These are phyloP conservation scores for Esox niger DNA, from an alignment of 2,113 vertebrate genomes.

Conservation along the genomic window DNA sequence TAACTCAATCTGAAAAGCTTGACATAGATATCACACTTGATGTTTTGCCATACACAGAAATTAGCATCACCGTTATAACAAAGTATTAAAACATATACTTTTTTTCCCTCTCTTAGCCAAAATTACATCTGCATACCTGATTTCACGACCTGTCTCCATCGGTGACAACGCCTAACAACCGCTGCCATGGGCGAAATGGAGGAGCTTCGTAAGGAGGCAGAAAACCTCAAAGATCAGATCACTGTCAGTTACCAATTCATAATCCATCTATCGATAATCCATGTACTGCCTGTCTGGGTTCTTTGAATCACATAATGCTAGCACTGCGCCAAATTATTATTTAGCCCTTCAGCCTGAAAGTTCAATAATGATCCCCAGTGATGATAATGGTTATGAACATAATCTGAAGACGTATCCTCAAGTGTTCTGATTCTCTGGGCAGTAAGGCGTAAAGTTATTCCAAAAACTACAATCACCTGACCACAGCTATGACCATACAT, in stretches of 20 bases:
- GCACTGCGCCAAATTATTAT: no score
- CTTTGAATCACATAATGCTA: no score
- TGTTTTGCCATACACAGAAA: neutral
- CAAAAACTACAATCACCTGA: no score
- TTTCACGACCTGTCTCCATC: conserved; percentile 44
- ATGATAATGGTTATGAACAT: no score
- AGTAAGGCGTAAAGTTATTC: no score
- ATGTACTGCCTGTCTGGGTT: no score
- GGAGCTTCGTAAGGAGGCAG: conserved; percentile 90
- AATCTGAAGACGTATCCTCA: no score
- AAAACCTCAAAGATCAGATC: conserved; percentile 94
- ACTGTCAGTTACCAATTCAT: conserved; percentile 71
- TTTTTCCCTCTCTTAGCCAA: conserved; percentile 26
- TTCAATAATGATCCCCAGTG: no score
- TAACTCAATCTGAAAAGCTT: neutral
- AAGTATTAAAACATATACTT: neutral
- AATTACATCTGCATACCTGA: conserved; percentile 39
- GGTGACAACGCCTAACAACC: conserved; percentile 54
- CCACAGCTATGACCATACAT: no score
- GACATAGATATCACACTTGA: neutral
- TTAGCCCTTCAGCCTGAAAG: no score
- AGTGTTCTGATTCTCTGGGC: no score
- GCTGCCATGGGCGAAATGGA: conserved; percentile 92
- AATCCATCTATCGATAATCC: neutral
- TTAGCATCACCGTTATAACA: neutral